These are phyloP conservation scores for Bruchidius siliquastri DNA, from an alignment of 2,888 invertebrate species.

Conservation along the genomic window DNA sequence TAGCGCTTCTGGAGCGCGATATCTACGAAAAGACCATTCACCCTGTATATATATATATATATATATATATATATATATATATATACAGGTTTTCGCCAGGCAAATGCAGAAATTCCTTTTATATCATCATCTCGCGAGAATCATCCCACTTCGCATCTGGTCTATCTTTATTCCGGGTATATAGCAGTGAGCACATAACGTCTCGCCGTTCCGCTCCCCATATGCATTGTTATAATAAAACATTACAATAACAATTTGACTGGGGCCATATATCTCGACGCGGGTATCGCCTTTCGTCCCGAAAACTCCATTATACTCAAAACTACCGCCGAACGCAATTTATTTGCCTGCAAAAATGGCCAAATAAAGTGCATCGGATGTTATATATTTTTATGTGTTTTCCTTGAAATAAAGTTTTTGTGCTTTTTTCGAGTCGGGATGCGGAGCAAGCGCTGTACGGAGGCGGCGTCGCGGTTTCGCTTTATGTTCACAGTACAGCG, in stretches of 20 bases:
- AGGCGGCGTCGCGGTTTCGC: conserved; percentile 15
- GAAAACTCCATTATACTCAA: conserved; percentile 37
- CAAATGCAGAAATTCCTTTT: not conserved
- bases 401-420: conserved; percentile 45
- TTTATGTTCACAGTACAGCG: conserved; percentile 1
- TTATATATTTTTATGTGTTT: conserved; percentile 48
- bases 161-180: not conserved
- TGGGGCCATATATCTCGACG: conserved; percentile 22
- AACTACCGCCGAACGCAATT: conserved; percentile 39
- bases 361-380: conserved; percentile 46
- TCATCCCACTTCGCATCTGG: not conserved
- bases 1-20: too few relatives aligned
- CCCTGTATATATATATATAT: too few relatives aligned
- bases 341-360: conserved; percentile 39
- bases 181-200: not conserved
- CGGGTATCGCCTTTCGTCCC: conserved; percentile 9
- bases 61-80: too few relatives aligned
- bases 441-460: conserved; percentile 18
- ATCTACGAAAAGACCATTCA: too few relatives aligned
- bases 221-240: conserved; percentile 15
- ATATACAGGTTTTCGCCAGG: too few relatives aligned
- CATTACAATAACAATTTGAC: conserved; percentile 31
- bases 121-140: not conserved
- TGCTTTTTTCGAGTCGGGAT: conserved; percentile 33
- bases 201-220: not conserved